Conservation (phyloP, 2,113 vertebrate genomes). For the Varanus salvator region DNA sequence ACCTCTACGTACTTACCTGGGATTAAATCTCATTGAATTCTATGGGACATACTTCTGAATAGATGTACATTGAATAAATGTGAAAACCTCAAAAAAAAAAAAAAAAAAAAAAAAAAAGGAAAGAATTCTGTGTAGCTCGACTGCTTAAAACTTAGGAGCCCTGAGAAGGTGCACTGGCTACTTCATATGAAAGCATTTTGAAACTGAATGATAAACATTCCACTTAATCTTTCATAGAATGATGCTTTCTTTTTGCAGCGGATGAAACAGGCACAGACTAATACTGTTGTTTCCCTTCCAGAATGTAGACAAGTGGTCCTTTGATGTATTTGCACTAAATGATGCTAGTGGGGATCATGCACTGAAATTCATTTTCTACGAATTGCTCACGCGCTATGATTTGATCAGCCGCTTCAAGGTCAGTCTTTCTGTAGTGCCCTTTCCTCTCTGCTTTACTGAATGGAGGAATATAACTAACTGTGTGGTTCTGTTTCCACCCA, state of each 20-base stretch:
- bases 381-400: slow-evolving; percentile 96
- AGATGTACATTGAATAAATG: too few relatives aligned
- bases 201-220: neutral
- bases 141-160: neutral
- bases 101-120: neutral
- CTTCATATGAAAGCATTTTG: neutral
- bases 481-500: neutral
- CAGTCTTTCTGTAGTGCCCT: slow-evolving; percentile 54
- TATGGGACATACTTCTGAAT: too few relatives aligned
- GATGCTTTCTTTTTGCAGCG: neutral
- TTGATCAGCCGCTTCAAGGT: slow-evolving; percentile 98
- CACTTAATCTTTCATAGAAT: neutral
- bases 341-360: slow-evolving; percentile 95
- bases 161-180: neutral
- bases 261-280: slow-evolving; percentile 11
- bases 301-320: slow-evolving; percentile 97
- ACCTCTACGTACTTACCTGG: too few relatives aligned
- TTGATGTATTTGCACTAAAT: slow-evolving; percentile 95
- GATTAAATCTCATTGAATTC: too few relatives aligned
- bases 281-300: slow-evolving; percentile 62
- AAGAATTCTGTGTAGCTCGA: slow-evolving; percentile 1
- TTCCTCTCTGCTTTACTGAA: slow-evolving; percentile 13
- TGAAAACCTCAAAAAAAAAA: neutral
- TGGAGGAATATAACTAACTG: neutral
- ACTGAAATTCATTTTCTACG: slow-evolving; percentile 98